phyloP scores from a whole-genome alignment of 2,113 vertebrate species.

The Takifugu flavidus region DNA sequence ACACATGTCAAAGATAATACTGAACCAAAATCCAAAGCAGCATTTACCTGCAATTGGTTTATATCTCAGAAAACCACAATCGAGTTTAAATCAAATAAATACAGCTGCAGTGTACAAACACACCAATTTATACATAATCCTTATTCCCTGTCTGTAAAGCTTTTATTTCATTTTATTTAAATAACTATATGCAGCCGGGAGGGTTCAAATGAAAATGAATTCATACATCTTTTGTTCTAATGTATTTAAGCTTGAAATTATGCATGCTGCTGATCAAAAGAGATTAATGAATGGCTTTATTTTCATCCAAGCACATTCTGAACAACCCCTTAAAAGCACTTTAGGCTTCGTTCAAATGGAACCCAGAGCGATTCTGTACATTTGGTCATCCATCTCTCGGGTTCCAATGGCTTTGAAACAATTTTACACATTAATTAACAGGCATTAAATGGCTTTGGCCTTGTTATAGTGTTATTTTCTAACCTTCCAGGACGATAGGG shows the following conservation, averaged over 20 bases:
- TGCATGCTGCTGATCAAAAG: neutral
- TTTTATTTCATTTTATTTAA: no score
- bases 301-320: slow-evolving; percentile 5
- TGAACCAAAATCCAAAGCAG: no score
- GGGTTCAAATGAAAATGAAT: neutral
- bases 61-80: no score
- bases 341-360: slow-evolving; percentile 2
- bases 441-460: neutral
- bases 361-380: neutral
- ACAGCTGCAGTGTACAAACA: no score
- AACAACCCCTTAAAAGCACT: neutral
- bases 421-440: neutral
- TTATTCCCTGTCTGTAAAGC: no score
- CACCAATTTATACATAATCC: no score
- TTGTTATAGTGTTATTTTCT: no score
- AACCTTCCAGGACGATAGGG: no score
- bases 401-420: neutral
- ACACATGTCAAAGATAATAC: neutral
- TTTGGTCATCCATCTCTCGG: neutral
- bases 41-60: no score
- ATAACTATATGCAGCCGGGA: no score
- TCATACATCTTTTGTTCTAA: neutral
- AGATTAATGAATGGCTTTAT: neutral
- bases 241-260: no score
- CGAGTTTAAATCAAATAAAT: no score